Conservation (phyloP, 2,888 invertebrate species). For the Drosophila prostipennis region DNA sequence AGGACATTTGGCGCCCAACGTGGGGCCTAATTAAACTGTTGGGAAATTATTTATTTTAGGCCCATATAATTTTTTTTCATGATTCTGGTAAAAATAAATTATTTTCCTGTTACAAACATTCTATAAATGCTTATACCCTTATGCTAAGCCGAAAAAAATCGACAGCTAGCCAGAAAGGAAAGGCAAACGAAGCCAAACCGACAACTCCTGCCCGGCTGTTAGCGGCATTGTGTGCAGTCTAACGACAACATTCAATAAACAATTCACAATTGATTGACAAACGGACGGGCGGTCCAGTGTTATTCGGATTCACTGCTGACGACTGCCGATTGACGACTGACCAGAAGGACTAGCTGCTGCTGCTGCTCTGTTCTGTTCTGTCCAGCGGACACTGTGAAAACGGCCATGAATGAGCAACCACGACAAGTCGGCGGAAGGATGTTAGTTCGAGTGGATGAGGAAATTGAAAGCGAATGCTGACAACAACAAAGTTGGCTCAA, state of each 20-base stretch:
- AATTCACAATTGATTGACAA: conserved; percentile 81
- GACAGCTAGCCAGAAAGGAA: conserved; percentile 25
- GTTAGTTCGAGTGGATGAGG: conserved; percentile 75
- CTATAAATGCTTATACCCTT: neutral
- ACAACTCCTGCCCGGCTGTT: conserved; percentile 47
- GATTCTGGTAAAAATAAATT: too few relatives aligned
- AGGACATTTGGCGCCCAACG: too few relatives aligned
- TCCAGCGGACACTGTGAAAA: conserved; percentile 43
- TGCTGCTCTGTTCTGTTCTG: neutral
- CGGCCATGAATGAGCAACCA: conserved; percentile 51
- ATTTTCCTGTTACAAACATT: neutral
- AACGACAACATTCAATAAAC: conserved; percentile 81
- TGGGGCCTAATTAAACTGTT: too few relatives aligned
- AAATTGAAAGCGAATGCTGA: conserved; percentile 80
- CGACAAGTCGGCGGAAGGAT: conserved; percentile 75
- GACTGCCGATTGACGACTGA: conserved; percentile 61
- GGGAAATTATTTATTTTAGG: too few relatives aligned
- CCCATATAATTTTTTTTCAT: too few relatives aligned
- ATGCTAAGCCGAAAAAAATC: neutral
- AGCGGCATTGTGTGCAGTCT: conserved; percentile 66
- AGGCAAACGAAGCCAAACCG: conserved; percentile 48
- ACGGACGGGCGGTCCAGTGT: conserved; percentile 62
- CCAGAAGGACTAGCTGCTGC: neutral
- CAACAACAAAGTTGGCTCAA: conserved; percentile 65
- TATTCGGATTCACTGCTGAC: conserved; percentile 69